Percentiles rank a stretch among this genome's conserved stretches.
Evolutionary conservation across 2,888 invertebrate species (phyloP).

Genomic region (Fragum whitleyi): DNA sequence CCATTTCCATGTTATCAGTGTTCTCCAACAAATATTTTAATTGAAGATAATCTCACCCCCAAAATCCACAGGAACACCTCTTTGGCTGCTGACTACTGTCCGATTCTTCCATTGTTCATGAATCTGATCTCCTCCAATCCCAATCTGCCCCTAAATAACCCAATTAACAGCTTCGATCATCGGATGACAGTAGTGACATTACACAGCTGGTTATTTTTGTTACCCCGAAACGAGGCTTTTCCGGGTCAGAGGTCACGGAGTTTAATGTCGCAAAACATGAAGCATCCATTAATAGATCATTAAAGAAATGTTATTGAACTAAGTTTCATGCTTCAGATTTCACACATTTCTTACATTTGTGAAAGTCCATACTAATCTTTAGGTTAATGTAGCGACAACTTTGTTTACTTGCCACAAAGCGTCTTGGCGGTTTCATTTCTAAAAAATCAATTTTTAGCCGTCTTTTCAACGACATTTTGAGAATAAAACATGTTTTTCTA

Average conservation of each 20-base stretch:
- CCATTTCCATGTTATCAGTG: constrained; percentile 31
- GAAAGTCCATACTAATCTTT: too few species aligned
- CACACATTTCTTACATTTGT: too few species aligned
- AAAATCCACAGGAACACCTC: constrained; percentile 81
- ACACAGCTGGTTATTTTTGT: constrained; percentile 72
- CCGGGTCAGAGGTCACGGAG: constrained; percentile 59
- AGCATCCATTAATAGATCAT: neutral
- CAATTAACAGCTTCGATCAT: constrained; percentile 20
- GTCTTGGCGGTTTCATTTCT: neutral
- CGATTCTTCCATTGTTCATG: constrained; percentile 77
- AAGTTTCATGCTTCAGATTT: too few species aligned
- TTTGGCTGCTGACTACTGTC: constrained; percentile 78
- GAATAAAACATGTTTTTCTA: too few species aligned
- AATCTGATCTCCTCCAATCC: neutral
- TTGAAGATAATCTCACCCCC: constrained; percentile 74
- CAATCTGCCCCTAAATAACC: neutral
- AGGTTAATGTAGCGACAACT: neutral
- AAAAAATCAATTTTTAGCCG: too few species aligned
- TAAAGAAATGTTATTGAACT: neutral
- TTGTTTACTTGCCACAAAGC: neutral
- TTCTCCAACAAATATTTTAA: constrained; percentile 9
- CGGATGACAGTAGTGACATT: constrained; percentile 73
- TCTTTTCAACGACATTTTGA: too few species aligned
- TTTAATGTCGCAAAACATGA: constrained; percentile 1
- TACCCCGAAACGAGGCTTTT: constrained; percentile 72